Base-by-base conservation (phyloP, 2,113 vertebrate species). In the Montifringilla adamsi region DNA sequence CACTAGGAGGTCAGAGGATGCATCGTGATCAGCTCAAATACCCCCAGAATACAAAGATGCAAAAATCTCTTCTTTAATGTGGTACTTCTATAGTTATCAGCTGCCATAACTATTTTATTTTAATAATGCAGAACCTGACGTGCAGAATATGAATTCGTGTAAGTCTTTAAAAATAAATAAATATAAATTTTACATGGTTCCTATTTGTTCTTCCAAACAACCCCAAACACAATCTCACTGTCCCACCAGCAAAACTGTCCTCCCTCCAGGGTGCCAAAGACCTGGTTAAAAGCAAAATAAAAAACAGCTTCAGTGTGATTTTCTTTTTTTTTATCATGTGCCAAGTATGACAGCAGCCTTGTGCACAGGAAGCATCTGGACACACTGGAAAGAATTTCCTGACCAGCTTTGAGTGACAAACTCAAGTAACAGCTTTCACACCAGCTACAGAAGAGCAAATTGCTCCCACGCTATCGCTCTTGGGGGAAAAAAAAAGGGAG, bases 321-420 rank as follows among this genome's bases (percentile, higher is more conserved):
- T 24, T 24, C 46, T 76, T 63, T 31, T 41, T 50, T 81, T 66
- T 31, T 4, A 93, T 78, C 64, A 77, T 6, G 0, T 56, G 94
- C 93, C 79, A 95, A 94, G 35, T 66, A 70, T 94, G 90, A 97
- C 87, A 89, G 35, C 91, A 94, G 43, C n/a, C 31, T 59, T 83
- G 52, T 84, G 82, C 76, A 81, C 82, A 95, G 95, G 95, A 96
- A 97, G 85, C 92, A 95, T 96, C 93, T 96, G 94, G 68, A 95
- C 82, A 72, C n/a, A 23, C 47, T 83, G 92, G 75, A 95, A 96
- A 80, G 92, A 96, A 95, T 86, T 95, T 95, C 91, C 87, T 94
- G 94, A 47, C 47, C 82, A 4, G 27, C 72, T 69, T 1, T 2
- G 3, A 90, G 63, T 35, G n/a, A 86, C 66, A 88, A 79, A 44